Conservation (phyloP, 1,140 invertebrate species). For the Whitmania pigra region DNA sequence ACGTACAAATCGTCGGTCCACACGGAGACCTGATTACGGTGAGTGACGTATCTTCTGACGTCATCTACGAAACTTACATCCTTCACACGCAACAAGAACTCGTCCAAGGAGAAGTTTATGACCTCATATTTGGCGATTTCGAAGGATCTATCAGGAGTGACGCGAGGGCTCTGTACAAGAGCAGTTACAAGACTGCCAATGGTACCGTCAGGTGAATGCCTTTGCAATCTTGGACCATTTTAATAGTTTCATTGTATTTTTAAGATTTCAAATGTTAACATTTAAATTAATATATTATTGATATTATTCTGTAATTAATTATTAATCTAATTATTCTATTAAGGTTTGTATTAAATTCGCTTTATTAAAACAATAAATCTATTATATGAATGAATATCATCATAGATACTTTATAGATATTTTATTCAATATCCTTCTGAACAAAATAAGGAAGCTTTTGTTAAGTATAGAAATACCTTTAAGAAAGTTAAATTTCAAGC, state of each 20-base stretch:
- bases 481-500: too few relatives aligned
- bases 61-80: slow-evolving; percentile 27
- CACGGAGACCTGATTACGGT: slow-evolving; percentile 7
- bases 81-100: slow-evolving; percentile 26
- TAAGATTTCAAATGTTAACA: neutral
- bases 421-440: too few relatives aligned
- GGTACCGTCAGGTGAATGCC: slow-evolving; percentile 29
- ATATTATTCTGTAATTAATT: too few relatives aligned
- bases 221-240: neutral
- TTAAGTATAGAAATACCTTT: too few relatives aligned
- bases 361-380: neutral
- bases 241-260: neutral
- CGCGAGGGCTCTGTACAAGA: slow-evolving; percentile 30
- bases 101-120: slow-evolving; percentile 21
- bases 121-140: slow-evolving; percentile 28
- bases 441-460: too few relatives aligned
- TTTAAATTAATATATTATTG: neutral
- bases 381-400: too few relatives aligned
- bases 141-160: slow-evolving; percentile 27
- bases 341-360: neutral
- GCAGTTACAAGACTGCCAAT: slow-evolving; percentile 28
- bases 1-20: slow-evolving; percentile 12
- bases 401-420: too few relatives aligned
- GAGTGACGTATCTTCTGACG: slow-evolving; percentile 22
- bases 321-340: too few relatives aligned